A percentile compares a stretch with the other conserved stretches of the same genome.
phyloP scores from a whole-genome alignment of 2,113 vertebrate species.

The Pomatostomus ruficeps region DNA sequence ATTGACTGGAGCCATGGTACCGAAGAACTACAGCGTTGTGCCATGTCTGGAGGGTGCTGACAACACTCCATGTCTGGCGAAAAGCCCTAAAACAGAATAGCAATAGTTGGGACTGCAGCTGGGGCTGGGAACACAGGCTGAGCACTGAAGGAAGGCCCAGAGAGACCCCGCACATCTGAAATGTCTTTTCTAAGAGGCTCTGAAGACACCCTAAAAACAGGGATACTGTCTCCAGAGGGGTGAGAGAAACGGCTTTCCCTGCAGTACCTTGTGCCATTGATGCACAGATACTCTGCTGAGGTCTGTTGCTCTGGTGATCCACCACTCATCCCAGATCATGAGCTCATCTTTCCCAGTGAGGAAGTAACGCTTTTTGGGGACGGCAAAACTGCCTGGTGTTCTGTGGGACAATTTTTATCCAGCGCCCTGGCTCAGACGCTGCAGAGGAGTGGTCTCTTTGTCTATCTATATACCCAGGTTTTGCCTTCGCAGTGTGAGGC shows the following conservation, averaged over 20 bases:
- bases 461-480: no score
- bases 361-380: no score
- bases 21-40: not conserved
- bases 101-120: not conserved
- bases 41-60: not conserved
- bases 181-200: not conserved
- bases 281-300: not conserved
- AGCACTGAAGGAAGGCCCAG: not conserved
- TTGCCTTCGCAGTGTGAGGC: no score
- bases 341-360: not conserved
- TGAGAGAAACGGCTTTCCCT: not conserved
- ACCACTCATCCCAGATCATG: not conserved
- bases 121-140: not conserved
- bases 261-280: accelerated
- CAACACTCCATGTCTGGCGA: not conserved
- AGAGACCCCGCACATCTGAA: not conserved
- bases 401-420: no score
- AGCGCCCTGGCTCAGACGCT: no score
- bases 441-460: no score
- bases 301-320: not conserved
- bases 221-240: not conserved
- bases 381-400: no score
- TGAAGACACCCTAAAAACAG: not conserved
- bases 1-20: not conserved
- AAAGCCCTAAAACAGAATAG: not conserved